A percentile compares a stretch with the other conserved stretches of the same genome.
Conservation (phyloP, 1,140 invertebrate genomes). For the Ceratosolen fusciceps region DNA sequence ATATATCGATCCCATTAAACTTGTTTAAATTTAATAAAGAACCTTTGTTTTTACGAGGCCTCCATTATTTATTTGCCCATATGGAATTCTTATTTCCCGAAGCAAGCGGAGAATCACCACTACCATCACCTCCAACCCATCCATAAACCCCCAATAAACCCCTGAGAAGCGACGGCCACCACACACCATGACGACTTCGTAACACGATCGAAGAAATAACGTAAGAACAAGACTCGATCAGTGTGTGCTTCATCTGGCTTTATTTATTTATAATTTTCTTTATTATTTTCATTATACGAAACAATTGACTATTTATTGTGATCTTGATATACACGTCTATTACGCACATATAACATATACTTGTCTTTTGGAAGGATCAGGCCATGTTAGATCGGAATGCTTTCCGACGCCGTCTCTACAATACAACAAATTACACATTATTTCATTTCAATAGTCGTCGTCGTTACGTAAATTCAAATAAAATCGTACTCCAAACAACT, state of each 20-base stretch:
- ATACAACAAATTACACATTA: neutral
- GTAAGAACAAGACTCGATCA: neutral
- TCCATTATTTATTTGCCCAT: too few species aligned
- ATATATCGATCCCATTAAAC: conserved; percentile 38
- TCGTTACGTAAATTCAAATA: neutral
- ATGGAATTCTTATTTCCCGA: too few species aligned
- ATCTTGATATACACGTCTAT: conserved; percentile 66
- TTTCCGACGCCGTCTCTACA: conserved; percentile 47
- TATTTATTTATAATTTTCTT: too few species aligned
- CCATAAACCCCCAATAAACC: too few species aligned
- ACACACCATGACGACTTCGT: too few species aligned
- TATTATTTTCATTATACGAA: conserved; percentile 64
- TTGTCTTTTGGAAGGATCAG: conserved; percentile 52
- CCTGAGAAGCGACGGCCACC: too few species aligned
- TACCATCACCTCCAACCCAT: too few species aligned
- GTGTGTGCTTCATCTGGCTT: conserved; percentile 52
- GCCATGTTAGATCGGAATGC: conserved; percentile 56
- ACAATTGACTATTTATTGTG: conserved; percentile 70
- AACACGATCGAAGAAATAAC: too few species aligned
- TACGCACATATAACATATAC: conserved; percentile 68
- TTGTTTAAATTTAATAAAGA: conserved; percentile 45
- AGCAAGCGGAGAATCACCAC: too few species aligned
- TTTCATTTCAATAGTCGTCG: neutral
- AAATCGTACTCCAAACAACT: too few species aligned
- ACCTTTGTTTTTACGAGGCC: conserved; percentile 46